Evolutionary conservation across 2,113 vertebrate genomes (phyloP).

Genomic region (Synchiropus splendidus): DNA sequence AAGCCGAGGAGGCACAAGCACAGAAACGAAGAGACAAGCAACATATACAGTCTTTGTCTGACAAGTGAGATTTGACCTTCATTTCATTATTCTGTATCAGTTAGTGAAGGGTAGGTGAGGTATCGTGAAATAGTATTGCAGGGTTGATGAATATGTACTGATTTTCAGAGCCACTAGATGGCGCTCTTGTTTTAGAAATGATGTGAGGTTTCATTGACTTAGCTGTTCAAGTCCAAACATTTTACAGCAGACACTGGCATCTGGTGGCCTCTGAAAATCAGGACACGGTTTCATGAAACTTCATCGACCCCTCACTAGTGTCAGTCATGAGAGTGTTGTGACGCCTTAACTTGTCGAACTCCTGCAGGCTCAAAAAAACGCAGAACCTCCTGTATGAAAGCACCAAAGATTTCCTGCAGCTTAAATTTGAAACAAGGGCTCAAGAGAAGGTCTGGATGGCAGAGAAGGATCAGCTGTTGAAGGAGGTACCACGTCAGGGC

Average conservation of each 20-base stretch:
- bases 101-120: no score
- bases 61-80: conserved; percentile 68
- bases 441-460: conserved; percentile 87
- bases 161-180: no score
- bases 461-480: conserved; percentile 82
- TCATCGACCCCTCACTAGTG: neutral
- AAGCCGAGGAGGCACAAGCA: conserved; percentile 75
- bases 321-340: neutral
- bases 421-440: conserved; percentile 76
- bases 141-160: no score
- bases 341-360: neutral
- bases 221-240: no score
- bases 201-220: no score
- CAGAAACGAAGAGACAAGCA: conserved; percentile 78
- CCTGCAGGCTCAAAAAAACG: conserved; percentile 74
- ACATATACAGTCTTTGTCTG: conserved; percentile 68
- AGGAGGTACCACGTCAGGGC: conserved; percentile 52
- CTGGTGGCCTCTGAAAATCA: no score
- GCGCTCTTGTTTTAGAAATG: no score
- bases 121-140: no score
- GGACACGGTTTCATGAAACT: no score
- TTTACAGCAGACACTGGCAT: no score
- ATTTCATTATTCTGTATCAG: neutral
- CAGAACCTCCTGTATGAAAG: conserved; percentile 85
- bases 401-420: conserved; percentile 84